Evolutionary conservation across 2,888 invertebrate genomes (phyloP).

Genomic region (Philaethria dido): DNA sequence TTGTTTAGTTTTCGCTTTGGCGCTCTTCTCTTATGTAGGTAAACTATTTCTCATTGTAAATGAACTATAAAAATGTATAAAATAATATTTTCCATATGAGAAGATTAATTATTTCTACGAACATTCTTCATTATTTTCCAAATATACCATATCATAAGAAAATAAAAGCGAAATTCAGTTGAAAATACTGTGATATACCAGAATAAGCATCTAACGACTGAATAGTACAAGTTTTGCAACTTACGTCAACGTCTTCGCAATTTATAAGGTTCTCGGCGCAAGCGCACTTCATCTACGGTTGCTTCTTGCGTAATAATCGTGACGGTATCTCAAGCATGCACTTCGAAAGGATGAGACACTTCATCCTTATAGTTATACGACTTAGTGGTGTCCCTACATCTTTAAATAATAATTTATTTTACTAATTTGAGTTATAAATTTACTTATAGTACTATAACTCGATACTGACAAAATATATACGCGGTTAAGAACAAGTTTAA

Average conservation of each 20-base stretch:
- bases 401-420: background rate
- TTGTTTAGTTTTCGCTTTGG: constrained; percentile 51
- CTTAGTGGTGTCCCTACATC: background rate
- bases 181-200: background rate
- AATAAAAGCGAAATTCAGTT: background rate
- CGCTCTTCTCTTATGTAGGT: constrained; percentile 44
- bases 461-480: background rate
- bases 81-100: background rate
- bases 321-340: constrained; percentile 23
- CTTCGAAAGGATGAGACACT: constrained; percentile 17
- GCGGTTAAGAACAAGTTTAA: background rate
- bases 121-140: background rate
- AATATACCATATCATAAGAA: background rate
- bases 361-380: constrained; percentile 13
- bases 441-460: background rate
- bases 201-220: background rate
- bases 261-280: constrained; percentile 22
- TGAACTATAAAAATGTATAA: background rate
- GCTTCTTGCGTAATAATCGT: constrained; percentile 25
- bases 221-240: constrained; percentile 22
- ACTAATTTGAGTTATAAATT: background rate
- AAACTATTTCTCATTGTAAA: constrained; percentile 21
- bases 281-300: constrained; percentile 24
- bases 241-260: constrained; percentile 9
- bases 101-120: too few relatives aligned